These are phyloP conservation scores for Zaprionus lineosus DNA, from an alignment of 2,888 invertebrate genomes.

Conservation along the genomic window DNA sequence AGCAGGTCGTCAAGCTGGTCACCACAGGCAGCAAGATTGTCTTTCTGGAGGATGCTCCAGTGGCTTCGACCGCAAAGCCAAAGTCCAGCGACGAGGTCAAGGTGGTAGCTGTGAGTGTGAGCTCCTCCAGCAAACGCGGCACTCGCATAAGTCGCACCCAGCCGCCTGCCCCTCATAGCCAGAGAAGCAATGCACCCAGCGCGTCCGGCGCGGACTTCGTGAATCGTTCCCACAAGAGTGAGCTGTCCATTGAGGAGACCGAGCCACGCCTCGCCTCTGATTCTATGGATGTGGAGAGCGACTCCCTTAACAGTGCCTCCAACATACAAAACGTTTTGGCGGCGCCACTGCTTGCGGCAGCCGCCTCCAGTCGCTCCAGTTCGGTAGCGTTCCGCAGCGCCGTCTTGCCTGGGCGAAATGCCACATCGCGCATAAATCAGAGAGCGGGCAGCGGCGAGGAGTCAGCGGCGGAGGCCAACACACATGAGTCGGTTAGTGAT, in stretches of 20 bases:
- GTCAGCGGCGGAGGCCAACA: conserved; percentile 8
- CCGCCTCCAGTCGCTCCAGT: conserved; percentile 67
- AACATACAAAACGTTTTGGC: conserved; percentile 81
- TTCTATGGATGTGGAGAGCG: conserved; percentile 60
- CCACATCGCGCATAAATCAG: conserved; percentile 46
- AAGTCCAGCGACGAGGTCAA: conserved; percentile 79
- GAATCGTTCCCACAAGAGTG: conserved; percentile 85
- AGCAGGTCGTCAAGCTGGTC: conserved; percentile 78
- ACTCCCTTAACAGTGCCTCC: conserved; percentile 80
- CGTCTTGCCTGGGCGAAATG: conserved; percentile 29
- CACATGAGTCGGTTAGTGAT: conserved; percentile 32
- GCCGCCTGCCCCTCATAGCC: conserved; percentile 19
- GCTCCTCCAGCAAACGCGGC: conserved; percentile 79
- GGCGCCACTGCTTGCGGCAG: conserved; percentile 84
- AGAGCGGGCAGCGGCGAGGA: conserved; percentile 18
- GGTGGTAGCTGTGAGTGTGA: conserved; percentile 84
- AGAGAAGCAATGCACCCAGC: conserved; percentile 45
- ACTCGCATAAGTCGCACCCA: conserved; percentile 44
- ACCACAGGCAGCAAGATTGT: conserved; percentile 81
- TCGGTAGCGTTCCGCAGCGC: conserved; percentile 81
- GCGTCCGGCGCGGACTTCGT: conserved; percentile 71
- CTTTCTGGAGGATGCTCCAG: conserved; percentile 75
- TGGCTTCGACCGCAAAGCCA: conserved; percentile 11
- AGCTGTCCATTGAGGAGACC: conserved; percentile 85
- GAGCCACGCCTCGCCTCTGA: conserved; percentile 83